Conservation (phyloP, 2,113 vertebrate species). For the Elaphurus davidianus region DNA sequence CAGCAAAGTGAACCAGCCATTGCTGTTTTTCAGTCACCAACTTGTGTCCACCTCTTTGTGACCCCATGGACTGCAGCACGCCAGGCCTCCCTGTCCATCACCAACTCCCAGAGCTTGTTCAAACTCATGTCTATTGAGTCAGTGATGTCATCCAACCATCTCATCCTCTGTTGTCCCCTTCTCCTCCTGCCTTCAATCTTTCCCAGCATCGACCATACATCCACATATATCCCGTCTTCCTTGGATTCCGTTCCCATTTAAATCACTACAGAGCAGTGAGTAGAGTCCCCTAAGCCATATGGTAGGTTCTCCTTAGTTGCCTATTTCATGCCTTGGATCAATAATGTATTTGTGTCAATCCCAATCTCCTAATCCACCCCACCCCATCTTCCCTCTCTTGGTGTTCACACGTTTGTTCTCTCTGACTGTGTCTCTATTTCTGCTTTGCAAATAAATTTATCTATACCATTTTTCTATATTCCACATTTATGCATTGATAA, state of each 20-base stretch:
- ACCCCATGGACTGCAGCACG: not conserved
- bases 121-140: not conserved
- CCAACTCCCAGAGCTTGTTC: not conserved
- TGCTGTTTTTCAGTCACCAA: not conserved
- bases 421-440: not conserved
- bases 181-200: not conserved
- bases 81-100: not conserved
- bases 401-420: not conserved
- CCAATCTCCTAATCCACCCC: not conserved
- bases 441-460: not conserved
- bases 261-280: not conserved
- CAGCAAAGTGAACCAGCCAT: not conserved
- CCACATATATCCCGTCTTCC: not conserved
- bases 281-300: rapidly evolving
- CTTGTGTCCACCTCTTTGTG: not conserved
- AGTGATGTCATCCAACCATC: not conserved
- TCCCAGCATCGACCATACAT: not conserved
- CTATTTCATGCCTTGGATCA: too few relatives aligned
- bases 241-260: not conserved
- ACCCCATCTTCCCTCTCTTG: not conserved
- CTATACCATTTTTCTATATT: not conserved
- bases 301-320: rapidly evolving
- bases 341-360: not conserved
- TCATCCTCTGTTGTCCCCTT: not conserved
- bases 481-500: not conserved